These are phyloP conservation scores for Standfussiana lucernea DNA, from an alignment of 2,888 invertebrate genomes.

Conservation along the genomic window DNA sequence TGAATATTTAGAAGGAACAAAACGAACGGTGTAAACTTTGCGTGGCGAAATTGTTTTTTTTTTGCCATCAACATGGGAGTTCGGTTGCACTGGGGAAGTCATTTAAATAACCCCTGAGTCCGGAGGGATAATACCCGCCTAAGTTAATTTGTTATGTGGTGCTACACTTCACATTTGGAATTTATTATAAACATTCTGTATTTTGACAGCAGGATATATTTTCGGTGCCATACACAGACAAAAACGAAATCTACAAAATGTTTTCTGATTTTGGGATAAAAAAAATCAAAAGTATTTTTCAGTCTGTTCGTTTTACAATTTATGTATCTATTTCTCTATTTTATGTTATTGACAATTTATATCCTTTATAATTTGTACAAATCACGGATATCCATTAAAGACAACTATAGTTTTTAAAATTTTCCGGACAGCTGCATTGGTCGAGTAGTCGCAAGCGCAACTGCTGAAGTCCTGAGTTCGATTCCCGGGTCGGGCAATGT, in stretches of 20 bases:
- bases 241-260: background rate
- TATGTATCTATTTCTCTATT: background rate
- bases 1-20: conserved; percentile 85
- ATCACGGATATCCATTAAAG: too few species aligned
- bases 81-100: conserved; percentile 69
- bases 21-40: conserved; percentile 77
- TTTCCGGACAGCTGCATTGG: background rate
- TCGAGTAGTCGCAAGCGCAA: background rate
- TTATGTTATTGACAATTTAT: background rate
- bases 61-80: conserved; percentile 66
- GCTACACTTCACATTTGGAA: conserved; percentile 41
- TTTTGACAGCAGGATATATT: background rate
- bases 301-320: background rate
- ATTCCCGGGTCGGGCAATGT: background rate
- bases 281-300: background rate
- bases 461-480: background rate
- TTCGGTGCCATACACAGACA: background rate
- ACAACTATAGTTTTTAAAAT: background rate
- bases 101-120: conserved; percentile 74
- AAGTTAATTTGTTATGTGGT: conserved; percentile 71
- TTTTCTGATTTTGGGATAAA: background rate
- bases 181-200: conserved; percentile 27
- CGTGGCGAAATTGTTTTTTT: conserved; percentile 76
- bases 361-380: background rate
- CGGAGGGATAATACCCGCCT: conserved; percentile 70